Evolutionary conservation across 2,888 invertebrate genomes (phyloP).

Genomic region (Tuberolachnus salignus): DNA sequence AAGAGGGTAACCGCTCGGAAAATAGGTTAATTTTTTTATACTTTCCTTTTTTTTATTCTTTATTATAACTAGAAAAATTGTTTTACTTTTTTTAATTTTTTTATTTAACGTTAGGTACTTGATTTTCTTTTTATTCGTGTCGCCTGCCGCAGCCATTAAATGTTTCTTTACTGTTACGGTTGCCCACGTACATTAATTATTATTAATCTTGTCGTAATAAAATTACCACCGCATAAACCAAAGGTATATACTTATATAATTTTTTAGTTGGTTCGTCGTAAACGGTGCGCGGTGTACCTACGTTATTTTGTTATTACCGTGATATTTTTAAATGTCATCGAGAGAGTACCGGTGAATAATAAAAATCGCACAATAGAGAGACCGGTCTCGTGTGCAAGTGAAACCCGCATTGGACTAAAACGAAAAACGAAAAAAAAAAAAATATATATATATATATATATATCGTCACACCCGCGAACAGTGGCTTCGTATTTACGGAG

Average conservation of each 20-base stretch:
- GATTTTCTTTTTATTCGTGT: background rate
- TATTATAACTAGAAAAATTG: background rate
- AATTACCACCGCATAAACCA: background rate
- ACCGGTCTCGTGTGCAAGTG: no score
- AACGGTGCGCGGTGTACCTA: background rate
- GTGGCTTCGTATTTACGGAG: no score
- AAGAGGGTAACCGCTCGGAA: background rate
- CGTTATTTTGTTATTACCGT: background rate
- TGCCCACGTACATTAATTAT: background rate
- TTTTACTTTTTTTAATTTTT: background rate
- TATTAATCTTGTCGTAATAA: background rate
- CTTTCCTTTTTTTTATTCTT: background rate
- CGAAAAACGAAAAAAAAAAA: no score
- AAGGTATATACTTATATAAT: background rate
- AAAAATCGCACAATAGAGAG: background rate
- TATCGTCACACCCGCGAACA: no score
- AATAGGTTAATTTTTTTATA: background rate
- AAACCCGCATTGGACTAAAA: no score
- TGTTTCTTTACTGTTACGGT: background rate
- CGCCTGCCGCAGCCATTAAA: background rate
- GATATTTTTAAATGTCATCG: slow-evolving; percentile 2
- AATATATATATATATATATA: no score
- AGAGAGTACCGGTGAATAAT: slow-evolving; percentile 11
- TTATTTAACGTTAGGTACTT: background rate
- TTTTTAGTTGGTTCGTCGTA: no score